Conservation (phyloP, 2,797 vertebrate genomes). For the Ciconia nigra region DNA sequence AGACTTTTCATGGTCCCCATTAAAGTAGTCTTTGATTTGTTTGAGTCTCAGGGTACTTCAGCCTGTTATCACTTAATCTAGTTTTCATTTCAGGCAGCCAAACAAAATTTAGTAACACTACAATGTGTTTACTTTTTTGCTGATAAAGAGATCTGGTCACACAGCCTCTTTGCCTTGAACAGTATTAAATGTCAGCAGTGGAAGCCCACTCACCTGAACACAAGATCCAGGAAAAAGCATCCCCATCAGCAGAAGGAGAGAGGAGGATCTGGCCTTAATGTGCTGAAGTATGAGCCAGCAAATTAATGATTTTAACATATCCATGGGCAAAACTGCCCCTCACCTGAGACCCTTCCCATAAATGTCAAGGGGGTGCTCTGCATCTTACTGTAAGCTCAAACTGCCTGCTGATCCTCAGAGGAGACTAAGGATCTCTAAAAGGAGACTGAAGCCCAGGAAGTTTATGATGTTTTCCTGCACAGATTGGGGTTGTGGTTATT, state of each 20-base stretch:
- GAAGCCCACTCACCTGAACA: not conserved
- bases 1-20: not conserved
- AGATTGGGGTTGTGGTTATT: not conserved
- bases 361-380: not conserved
- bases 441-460: not conserved
- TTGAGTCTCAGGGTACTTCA: conserved; percentile 13
- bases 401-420: not conserved
- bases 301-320: not conserved
- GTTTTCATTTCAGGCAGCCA: conserved; percentile 20
- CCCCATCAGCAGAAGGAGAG: not conserved
- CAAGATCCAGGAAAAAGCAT: not conserved
- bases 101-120: conserved; percentile 23
- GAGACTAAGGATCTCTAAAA: conserved; percentile 22
- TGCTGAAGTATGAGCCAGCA: not conserved
- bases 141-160: conserved; percentile 30
- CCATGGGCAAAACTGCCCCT: not conserved
- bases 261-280: not conserved
- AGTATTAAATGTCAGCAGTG: not conserved
- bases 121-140: conserved; percentile 11
- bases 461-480: not conserved
- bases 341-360: not conserved
- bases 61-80: conserved; percentile 13
- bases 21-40: conserved; percentile 39
- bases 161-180: not conserved
- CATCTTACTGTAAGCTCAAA: not conserved